phyloP scores from a whole-genome alignment of 2,797 vertebrate genomes.

The Varecia variegata region DNA sequence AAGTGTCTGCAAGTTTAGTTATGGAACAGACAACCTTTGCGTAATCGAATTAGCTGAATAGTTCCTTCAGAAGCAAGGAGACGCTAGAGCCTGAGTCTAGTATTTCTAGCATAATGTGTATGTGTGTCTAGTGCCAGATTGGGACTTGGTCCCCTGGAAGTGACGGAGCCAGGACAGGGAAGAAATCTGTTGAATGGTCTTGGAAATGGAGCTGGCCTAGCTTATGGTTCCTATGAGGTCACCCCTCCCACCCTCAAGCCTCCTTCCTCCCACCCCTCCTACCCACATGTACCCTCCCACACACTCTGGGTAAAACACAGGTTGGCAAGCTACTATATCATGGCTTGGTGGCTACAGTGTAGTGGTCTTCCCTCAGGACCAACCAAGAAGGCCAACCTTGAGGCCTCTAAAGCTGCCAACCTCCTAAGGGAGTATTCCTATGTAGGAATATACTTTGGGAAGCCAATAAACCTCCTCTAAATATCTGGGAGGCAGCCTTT shows the following conservation, averaged over 20 bases:
- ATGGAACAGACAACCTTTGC: slow-evolving; percentile 38
- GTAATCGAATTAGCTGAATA: slow-evolving; percentile 30
- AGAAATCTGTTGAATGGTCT: neutral
- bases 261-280: too few species aligned
- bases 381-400: neutral
- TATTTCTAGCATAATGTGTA: neutral
- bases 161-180: neutral
- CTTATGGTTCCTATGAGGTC: neutral
- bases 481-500: neutral
- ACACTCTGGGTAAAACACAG: neutral
- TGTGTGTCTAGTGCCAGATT: neutral
- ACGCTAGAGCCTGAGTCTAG: neutral
- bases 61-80: neutral
- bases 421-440: slow-evolving; percentile 5
- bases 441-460: neutral
- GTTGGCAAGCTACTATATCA: neutral
- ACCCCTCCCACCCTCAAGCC: neutral
- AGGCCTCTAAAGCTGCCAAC: neutral
- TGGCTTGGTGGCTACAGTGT: neutral
- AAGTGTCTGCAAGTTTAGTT: slow-evolving; percentile 45
- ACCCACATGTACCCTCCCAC: neutral
- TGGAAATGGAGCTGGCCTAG: neutral
- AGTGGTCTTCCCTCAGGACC: neutral
- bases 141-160: neutral
- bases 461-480: neutral